phyloP scores from a whole-genome alignment of 2,888 invertebrate species.

The Minunthozetes semirufus region DNA sequence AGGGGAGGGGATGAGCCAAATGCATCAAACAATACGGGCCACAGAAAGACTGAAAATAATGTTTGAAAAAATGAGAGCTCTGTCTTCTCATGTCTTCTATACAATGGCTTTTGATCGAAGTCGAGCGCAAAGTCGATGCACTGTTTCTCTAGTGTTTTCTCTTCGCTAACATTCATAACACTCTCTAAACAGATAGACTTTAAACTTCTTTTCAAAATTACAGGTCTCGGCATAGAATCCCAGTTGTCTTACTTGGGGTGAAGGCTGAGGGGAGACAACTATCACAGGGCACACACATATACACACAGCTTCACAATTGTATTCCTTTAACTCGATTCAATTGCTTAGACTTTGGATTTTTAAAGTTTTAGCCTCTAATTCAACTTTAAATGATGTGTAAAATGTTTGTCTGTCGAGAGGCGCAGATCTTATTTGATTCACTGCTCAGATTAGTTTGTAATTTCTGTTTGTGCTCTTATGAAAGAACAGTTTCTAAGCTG shows the following conservation, averaged over 20 bases:
- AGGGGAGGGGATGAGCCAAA: neutral
- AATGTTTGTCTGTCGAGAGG: conserved; percentile 18
- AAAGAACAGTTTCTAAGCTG: neutral
- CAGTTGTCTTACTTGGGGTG: conserved; percentile 17
- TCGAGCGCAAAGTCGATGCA: conserved; percentile 9
- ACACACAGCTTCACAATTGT: neutral
- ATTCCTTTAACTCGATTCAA: neutral
- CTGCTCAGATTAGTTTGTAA: conserved; percentile 16
- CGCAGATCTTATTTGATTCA: conserved; percentile 1
- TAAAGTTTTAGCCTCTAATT: conserved; percentile 16
- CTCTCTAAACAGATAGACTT: conserved; percentile 13
- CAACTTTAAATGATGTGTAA: conserved; percentile 24
- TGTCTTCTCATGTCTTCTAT: neutral
- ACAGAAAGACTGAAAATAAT: neutral
- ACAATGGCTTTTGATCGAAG: neutral
- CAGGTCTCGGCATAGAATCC: conserved; percentile 16
- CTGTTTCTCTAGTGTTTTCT: too few species aligned
- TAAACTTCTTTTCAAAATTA: conserved; percentile 15
- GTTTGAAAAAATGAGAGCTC: neutral
- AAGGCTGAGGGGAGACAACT: neutral
- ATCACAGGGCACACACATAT: neutral
- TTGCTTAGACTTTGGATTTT: neutral
- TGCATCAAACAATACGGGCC: neutral
- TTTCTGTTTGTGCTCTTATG: neutral
- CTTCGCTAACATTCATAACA: neutral